phyloP scores from a whole-genome alignment of 2,113 vertebrate genomes.

The Ageneiosus marmoratus region DNA sequence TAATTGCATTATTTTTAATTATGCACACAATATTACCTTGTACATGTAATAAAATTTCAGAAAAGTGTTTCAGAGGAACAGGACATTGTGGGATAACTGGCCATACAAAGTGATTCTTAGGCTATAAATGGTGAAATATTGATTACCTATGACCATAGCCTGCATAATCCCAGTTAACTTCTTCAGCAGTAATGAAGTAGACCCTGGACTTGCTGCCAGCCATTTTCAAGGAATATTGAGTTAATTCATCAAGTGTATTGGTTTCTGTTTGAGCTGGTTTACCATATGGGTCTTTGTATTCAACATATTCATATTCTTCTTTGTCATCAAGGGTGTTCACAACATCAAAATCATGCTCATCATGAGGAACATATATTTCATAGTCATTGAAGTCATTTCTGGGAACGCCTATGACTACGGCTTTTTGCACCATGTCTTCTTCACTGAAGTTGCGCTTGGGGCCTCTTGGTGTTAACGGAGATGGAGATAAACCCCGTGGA shows the following conservation, averaged over 20 bases:
- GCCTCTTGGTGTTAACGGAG: slow-evolving; percentile 47
- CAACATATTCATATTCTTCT: slow-evolving; percentile 76
- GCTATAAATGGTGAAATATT: not conserved
- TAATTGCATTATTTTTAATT: not conserved
- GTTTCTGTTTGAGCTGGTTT: slow-evolving; percentile 66
- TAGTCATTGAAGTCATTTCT: slow-evolving; percentile 78
- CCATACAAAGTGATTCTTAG: not conserved
- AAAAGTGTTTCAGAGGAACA: not conserved
- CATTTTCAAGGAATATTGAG: slow-evolving; percentile 76
- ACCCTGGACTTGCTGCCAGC: slow-evolving; percentile 71
- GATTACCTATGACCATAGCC: slow-evolving; percentile 73
- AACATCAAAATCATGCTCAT: slow-evolving; percentile 44
- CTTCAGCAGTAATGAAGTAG: slow-evolving; percentile 89
- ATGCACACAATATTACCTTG: not conserved
- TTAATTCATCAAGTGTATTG: slow-evolving; percentile 69
- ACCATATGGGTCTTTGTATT: slow-evolving; percentile 84
- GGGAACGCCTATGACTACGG: slow-evolving; percentile 80
- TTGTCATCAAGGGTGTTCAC: not conserved
- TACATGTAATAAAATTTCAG: not conserved
- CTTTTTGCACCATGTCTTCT: slow-evolving; percentile 56
- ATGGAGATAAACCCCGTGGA: slow-evolving; percentile 64
- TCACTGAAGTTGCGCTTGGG: slow-evolving; percentile 54
- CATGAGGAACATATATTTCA: slow-evolving; percentile 69
- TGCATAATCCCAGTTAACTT: slow-evolving; percentile 87
- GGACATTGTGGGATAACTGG: not conserved